A percentile compares a stretch with the other conserved stretches of the same genome.
Evolutionary conservation across 2,888 invertebrate genomes (phyloP).

Genomic region (Macrophya annulata): DNA sequence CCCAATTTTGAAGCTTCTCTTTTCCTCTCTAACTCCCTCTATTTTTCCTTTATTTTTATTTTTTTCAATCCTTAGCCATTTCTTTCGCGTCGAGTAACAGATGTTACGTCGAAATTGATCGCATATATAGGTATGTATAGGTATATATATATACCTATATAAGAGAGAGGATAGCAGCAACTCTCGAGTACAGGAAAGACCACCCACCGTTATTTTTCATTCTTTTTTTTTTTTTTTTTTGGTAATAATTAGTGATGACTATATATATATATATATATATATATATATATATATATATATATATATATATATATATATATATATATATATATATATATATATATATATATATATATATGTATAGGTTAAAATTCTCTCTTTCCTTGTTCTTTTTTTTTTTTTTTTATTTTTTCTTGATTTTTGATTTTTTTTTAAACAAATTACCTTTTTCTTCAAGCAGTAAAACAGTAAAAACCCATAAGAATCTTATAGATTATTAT

Average conservation of each 20-base stretch:
- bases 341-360: too few species aligned
- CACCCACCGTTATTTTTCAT: conserved; percentile 31
- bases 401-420: too few species aligned
- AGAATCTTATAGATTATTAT: too few species aligned
- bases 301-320: too few species aligned
- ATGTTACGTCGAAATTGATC: conserved; percentile 40
- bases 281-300: too few species aligned
- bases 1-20: too few species aligned
- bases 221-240: not conserved
- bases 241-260: conserved; percentile 26
- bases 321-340: too few species aligned
- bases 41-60: conserved; percentile 44
- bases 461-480: conserved; percentile 67
- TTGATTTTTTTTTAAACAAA: too few species aligned
- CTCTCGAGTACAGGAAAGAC: not conserved
- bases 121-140: not conserved
- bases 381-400: too few species aligned
- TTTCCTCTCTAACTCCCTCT: conserved; percentile 6
- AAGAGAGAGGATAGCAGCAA: not conserved
- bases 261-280: too few species aligned
- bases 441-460: too few species aligned
- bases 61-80: conserved; percentile 41
- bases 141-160: not conserved
- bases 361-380: too few species aligned
- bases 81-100: conserved; percentile 12